Percentiles rank a stretch among this genome's conserved stretches.
phyloP scores from a whole-genome alignment of 2,888 invertebrate genomes.

The Petrolisthes cinctipes region DNA sequence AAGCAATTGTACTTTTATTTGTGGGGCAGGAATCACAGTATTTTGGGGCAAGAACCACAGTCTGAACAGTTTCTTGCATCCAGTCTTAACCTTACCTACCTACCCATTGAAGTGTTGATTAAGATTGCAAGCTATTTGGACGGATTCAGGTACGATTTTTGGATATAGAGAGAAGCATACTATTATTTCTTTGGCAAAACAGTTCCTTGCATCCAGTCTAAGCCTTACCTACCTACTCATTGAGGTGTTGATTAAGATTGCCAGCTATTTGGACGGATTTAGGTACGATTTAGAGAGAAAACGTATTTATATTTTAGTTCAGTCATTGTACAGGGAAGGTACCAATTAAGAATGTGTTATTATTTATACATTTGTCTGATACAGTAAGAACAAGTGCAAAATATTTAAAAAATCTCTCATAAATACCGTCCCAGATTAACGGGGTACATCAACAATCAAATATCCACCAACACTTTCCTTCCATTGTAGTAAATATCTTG shows the following conservation, averaged over 20 bases:
- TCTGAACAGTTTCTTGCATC: conserved; percentile 62
- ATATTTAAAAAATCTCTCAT: no score
- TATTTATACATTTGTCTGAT: not conserved
- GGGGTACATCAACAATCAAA: no score
- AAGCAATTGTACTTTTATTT: no score
- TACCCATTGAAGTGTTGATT: conserved; percentile 72
- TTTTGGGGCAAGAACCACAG: no score
- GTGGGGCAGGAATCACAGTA: no score
- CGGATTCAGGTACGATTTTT: conserved; percentile 69
- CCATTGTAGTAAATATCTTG: no score
- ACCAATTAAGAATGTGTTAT: not conserved
- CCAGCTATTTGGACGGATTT: conserved; percentile 71
- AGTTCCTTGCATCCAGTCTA: conserved; percentile 65
- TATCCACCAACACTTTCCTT: no score
- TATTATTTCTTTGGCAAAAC: not conserved
- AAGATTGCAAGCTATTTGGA: conserved; percentile 71
- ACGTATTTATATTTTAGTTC: no score
- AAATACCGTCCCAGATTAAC: no score
- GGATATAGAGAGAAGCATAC: no score
- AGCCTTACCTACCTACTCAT: conserved; percentile 69
- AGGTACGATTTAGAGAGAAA: conserved; percentile 66
- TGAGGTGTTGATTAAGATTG: conserved; percentile 71
- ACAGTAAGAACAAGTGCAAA: no score
- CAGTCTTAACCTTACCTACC: conserved; percentile 67
- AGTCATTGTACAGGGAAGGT: no score